Conservation (phyloP, 2,113 vertebrate species). For the Peromyscus polionotus region DNA sequence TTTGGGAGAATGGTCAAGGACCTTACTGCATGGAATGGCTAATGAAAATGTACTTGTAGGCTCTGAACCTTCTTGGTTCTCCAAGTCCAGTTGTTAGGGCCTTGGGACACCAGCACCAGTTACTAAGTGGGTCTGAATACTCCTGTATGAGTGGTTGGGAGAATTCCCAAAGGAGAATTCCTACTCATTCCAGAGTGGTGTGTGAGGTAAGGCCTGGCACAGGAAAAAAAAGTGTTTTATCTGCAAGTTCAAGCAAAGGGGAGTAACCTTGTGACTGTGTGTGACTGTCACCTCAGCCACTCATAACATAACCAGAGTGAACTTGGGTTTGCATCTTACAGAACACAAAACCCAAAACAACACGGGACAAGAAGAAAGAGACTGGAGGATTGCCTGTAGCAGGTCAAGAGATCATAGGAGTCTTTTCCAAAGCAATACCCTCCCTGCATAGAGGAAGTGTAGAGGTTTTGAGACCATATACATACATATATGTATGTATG, state of each 20-base stretch:
- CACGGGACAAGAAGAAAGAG: not conserved
- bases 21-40: not conserved
- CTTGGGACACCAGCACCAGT: not conserved
- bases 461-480: not conserved
- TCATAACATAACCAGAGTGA: not conserved
- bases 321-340: not conserved
- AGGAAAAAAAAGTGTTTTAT: not conserved
- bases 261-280: not conserved
- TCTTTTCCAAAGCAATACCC: not conserved
- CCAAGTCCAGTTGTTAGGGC: not conserved
- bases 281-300: not conserved
- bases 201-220: not conserved
- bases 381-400: no score
- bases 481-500: no score
- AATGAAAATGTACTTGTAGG: accelerated
- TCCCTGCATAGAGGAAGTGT: not conserved
- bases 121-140: not conserved
- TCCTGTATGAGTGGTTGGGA: accelerated
- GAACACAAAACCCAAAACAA: not conserved
- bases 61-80: not conserved
- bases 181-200: not conserved
- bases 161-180: not conserved
- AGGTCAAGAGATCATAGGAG: not conserved
- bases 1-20: not conserved
- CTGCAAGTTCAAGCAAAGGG: not conserved